These are phyloP conservation scores for Latrodectus hesperus DNA, from an alignment of 2,888 invertebrate genomes.

Conservation along the genomic window DNA sequence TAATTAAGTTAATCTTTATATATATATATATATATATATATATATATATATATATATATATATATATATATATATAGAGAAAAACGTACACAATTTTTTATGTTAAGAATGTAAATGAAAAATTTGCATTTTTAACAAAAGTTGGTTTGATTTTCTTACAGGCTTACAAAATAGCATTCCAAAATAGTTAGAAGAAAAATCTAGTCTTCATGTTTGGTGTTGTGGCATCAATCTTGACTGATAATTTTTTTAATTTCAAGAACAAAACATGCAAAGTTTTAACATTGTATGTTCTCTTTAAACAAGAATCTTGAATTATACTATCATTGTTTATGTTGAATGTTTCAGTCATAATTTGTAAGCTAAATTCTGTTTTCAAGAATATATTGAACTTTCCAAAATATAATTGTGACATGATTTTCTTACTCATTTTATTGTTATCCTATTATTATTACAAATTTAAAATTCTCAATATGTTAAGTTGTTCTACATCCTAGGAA, in stretches of 20 bases:
- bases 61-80: background rate
- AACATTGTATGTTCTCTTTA: background rate
- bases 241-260: conserved; percentile 5
- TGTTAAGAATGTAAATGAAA: too few species aligned
- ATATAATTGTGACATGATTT: background rate
- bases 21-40: too few species aligned
- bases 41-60: too few species aligned
- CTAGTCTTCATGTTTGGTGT: conserved; percentile 43
- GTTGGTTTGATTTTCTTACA: too few species aligned
- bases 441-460: too few species aligned
- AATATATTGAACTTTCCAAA: background rate
- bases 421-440: too few species aligned
- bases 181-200: conserved; percentile 33
- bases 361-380: background rate
- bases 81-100: too few species aligned
- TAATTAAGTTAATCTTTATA: too few species aligned
- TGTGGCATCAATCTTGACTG: conserved; percentile 40
- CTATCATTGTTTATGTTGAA: conserved; percentile 4
- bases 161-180: conserved; percentile 35
- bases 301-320: background rate
- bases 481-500: too few species aligned
- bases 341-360: background rate
- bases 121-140: too few species aligned
- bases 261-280: conserved; percentile 15
- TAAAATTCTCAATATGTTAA: too few species aligned